These are phyloP conservation scores for Lycaon pictus DNA, from an alignment of 2,113 vertebrate genomes.

Conservation along the genomic window DNA sequence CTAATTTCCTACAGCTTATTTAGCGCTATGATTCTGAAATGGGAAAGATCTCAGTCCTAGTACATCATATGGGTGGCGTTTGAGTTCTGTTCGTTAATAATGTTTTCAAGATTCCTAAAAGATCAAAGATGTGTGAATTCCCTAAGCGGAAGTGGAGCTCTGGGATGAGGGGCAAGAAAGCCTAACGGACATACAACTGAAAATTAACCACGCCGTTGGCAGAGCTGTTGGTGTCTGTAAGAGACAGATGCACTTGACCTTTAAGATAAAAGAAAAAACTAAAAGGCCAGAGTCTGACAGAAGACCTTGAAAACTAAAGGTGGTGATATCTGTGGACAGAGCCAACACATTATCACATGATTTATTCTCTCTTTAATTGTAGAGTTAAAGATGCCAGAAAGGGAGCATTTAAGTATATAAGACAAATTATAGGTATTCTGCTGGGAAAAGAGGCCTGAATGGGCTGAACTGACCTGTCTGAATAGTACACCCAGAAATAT, in stretches of 20 bases:
- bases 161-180: background rate
- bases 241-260: constrained; percentile 59
- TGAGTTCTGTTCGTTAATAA: background rate
- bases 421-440: constrained; percentile 76
- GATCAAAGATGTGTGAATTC: background rate
- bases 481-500: constrained; percentile 58
- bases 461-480: constrained; percentile 45
- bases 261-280: constrained; percentile 59
- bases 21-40: background rate
- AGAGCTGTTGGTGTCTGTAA: background rate
- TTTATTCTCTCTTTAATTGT: constrained; percentile 60
- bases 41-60: background rate
- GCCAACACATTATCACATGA: constrained; percentile 47
- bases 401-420: constrained; percentile 35
- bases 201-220: background rate
- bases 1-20: background rate
- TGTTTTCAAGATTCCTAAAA: background rate
- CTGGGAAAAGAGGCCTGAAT: constrained; percentile 22
- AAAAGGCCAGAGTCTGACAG: constrained; percentile 15
- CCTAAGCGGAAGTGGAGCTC: background rate
- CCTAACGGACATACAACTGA: background rate
- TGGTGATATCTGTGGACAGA: constrained; percentile 27
- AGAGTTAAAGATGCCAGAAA: constrained; percentile 57
- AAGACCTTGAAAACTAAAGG: constrained; percentile 50
- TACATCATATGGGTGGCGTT: background rate